phyloP scores from a whole-genome alignment of 2,797 vertebrate genomes.

The Betta splendens region DNA sequence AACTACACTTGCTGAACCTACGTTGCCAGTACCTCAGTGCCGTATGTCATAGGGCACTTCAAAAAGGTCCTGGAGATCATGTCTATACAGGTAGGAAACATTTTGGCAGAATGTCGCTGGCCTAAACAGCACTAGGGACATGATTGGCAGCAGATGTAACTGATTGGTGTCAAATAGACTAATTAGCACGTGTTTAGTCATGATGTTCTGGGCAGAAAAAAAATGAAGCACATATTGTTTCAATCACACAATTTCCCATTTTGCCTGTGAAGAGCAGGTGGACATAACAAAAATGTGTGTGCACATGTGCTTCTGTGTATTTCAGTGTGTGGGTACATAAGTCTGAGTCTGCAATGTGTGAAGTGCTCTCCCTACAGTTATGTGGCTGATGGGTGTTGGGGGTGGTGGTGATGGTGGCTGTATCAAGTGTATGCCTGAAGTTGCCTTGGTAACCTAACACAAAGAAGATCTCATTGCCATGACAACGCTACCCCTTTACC shows the following conservation, averaged over 20 bases:
- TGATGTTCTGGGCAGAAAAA: background rate
- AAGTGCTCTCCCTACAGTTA: constrained; percentile 72
- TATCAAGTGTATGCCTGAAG: constrained; percentile 77
- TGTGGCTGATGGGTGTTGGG: constrained; percentile 45
- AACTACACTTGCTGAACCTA: too few species aligned
- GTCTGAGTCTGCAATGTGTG: constrained; percentile 57
- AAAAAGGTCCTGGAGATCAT: too few species aligned
- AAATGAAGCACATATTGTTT: constrained; percentile 15
- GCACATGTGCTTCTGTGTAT: constrained; percentile 24
- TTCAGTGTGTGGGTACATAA: constrained; percentile 46
- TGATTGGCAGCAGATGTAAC: too few species aligned
- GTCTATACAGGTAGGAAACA: too few species aligned
- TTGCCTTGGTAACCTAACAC: constrained; percentile 82
- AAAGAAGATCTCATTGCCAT: constrained; percentile 80
- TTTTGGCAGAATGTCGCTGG: background rate
- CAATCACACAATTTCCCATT: constrained; percentile 11
- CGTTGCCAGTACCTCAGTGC: too few species aligned
- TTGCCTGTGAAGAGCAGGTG: constrained; percentile 21
- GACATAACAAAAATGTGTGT: constrained; percentile 23
- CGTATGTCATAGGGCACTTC: too few species aligned
- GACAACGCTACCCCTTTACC: constrained; percentile 70
- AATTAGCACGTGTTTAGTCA: background rate
- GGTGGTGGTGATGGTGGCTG: constrained; percentile 44
- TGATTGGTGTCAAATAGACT: background rate
- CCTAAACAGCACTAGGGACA: too few species aligned